Conservation (phyloP, 2,797 vertebrate genomes). For the Thaleichthys pacificus region DNA sequence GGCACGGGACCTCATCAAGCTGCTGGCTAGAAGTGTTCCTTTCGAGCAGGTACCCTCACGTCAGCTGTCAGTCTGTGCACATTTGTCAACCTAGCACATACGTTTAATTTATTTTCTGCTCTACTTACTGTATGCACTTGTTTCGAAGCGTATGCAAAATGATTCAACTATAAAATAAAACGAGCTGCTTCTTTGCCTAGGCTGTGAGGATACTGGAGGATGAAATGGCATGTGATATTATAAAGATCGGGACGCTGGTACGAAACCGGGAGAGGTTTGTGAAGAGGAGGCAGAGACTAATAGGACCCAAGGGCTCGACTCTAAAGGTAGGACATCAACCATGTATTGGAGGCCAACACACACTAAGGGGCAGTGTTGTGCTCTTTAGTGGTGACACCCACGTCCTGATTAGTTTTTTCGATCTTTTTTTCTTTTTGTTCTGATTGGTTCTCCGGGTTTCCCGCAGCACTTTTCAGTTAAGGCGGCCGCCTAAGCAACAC, state of each 20-base stretch:
- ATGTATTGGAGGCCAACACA: background rate
- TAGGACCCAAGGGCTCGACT: conserved; percentile 96
- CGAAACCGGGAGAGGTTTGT: conserved; percentile 93
- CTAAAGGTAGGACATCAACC: conserved; percentile 79
- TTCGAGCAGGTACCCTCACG: conserved; percentile 87
- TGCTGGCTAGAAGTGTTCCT: conserved; percentile 91
- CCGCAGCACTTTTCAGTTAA: too few species aligned
- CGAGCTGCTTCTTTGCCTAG: conserved; percentile 59
- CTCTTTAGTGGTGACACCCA: background rate
- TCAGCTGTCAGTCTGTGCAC: background rate
- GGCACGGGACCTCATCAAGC: conserved; percentile 93
- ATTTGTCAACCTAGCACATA: background rate
- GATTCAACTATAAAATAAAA: too few species aligned
- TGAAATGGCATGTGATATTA: conserved; percentile 94
- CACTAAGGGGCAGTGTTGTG: conserved; percentile 33
- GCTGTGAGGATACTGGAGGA: conserved; percentile 92
- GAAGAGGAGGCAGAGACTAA: conserved; percentile 90
- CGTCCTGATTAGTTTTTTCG: background rate
- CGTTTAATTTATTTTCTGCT: background rate
- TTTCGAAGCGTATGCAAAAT: too few species aligned
- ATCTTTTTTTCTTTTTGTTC: conserved; percentile 4
- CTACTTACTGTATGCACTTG: background rate
- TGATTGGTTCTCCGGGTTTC: too few species aligned
- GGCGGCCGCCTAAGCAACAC: too few species aligned
- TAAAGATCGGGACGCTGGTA: conserved; percentile 92